Evolutionary conservation across 2,797 vertebrate genomes (phyloP), one percentile per base, ranked within the genome.

Genomic region (Emydoidea blandingii): DNA sequence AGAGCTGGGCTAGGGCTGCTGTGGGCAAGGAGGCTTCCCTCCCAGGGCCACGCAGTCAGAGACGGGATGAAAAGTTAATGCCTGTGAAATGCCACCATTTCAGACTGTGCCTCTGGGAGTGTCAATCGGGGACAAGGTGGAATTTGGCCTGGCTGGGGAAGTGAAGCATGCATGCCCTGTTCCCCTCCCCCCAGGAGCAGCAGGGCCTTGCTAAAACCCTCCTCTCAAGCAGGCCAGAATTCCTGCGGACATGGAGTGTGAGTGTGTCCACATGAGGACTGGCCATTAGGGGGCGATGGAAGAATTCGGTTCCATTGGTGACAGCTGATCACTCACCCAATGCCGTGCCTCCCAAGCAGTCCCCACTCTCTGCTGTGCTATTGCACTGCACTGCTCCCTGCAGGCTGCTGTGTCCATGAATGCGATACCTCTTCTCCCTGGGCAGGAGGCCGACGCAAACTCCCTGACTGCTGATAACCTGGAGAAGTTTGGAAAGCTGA

Each of bases 381-480:
- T 37, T 49, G 16, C 56, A 16, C 3, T 7, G 57, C 52, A 25
- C 21, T 86, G 37, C 37, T 41, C 41, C 18, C 9, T 49, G 4
- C 1, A 8, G 5, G 5, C 1, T 15, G 10, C 18, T 50, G n/a
- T 23, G 88, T 10, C 16, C 34, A 18, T 81, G 10, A 29, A 44
- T 49, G 31, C 7, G 18, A 14, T 21, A 0, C 23, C 10, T 37
- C 78, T 53, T 34, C 62, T 68, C 47, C 56, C 78, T 82, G 72
- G 44, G 1, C 81, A 99, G 99, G 99, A 99, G 8, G 96, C 97
- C 4, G 97, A 98, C 68, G 98, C 98, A 74, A 99, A 97, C 91
- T 99, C 99, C 44, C 97, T 99, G 96, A 99, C 99, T 6, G 98
- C 99, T 0, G 99, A 99, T 96, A 99, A 99, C 96, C 79, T 99